phyloP scores from a whole-genome alignment of 2,797 vertebrate species.

The Sparidentex hasta region DNA sequence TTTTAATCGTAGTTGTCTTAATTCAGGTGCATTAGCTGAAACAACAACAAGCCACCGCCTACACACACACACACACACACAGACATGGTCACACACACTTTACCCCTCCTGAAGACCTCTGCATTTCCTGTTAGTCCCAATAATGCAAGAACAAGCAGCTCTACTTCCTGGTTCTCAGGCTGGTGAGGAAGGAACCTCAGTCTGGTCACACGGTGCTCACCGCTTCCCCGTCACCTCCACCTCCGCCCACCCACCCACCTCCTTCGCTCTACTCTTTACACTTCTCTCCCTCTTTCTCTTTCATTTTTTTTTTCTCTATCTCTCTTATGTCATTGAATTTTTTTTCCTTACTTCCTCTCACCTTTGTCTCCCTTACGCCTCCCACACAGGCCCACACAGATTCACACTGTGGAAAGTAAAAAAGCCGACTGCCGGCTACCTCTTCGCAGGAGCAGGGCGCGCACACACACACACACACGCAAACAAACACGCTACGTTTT shows the following conservation, averaged over 20 bases:
- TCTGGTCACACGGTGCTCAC: conserved; percentile 87
- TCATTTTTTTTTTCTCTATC: conserved; percentile 16
- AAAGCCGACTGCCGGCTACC: conserved; percentile 23
- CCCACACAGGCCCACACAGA: conserved; percentile 61
- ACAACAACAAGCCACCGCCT: conserved; percentile 35
- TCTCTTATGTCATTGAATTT: conserved; percentile 48
- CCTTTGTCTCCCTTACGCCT: conserved; percentile 49
- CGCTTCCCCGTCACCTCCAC: conserved; percentile 57
- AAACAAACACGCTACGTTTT: conserved; percentile 62
- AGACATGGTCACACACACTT: conserved; percentile 54
- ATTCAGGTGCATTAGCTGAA: conserved; percentile 21
- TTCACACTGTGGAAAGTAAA: conserved; percentile 24
- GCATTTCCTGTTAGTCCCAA: conserved; percentile 88
- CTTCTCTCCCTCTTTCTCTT: conserved; percentile 38
- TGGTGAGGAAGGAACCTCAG: conserved; percentile 85
- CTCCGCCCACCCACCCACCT: neutral
- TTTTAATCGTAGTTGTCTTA: neutral
- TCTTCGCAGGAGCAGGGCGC: conserved; percentile 39
- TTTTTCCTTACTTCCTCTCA: conserved; percentile 47
- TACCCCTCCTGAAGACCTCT: conserved; percentile 83
- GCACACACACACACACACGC: conserved; percentile 1
- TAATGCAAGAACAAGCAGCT: conserved; percentile 85
- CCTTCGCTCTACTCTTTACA: conserved; percentile 49
- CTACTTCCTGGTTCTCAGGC: conserved; percentile 89
- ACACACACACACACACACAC: conserved; percentile 30